Evolutionary conservation across 2,113 vertebrate genomes (phyloP).

Genomic region (Cochlearius cochlearius): DNA sequence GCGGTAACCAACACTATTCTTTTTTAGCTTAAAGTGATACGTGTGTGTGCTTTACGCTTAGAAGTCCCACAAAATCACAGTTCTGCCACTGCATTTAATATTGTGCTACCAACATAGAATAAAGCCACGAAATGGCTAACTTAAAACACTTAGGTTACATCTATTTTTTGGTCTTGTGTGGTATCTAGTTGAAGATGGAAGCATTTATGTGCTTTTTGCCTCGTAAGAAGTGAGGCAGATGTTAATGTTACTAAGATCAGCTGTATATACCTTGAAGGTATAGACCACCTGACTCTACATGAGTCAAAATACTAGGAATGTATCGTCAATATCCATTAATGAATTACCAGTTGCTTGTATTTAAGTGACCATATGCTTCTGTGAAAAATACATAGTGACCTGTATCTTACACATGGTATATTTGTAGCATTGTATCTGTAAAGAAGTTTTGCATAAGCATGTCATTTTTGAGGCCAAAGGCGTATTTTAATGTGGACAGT

Average conservation of each 20-base stretch:
- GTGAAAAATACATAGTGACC: not conserved
- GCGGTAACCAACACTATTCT: not conserved
- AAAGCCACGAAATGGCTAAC: not conserved
- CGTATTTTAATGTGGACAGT: not conserved
- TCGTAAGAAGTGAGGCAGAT: constrained; percentile 37
- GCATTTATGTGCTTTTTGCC: constrained; percentile 40
- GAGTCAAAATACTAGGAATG: constrained; percentile 29
- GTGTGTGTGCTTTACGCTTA: constrained; percentile 4
- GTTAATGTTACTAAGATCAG: constrained; percentile 25
- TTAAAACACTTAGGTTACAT: not conserved
- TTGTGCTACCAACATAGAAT: not conserved
- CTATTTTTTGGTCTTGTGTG: constrained; percentile 28
- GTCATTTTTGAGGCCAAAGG: not conserved
- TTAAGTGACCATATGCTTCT: constrained; percentile 20
- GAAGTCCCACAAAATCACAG: not conserved
- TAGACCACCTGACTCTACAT: constrained; percentile 46
- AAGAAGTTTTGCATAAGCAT: not conserved
- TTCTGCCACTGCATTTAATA: not conserved
- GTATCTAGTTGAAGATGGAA: not conserved
- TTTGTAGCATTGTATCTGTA: not conserved
- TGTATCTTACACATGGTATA: not conserved
- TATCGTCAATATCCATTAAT: not conserved
- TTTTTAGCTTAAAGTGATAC: not conserved
- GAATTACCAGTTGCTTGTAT: not conserved
- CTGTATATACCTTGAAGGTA: constrained; percentile 21